Evolutionary conservation across 2,113 vertebrate species (phyloP).

Genomic region (Lathamus discolor): DNA sequence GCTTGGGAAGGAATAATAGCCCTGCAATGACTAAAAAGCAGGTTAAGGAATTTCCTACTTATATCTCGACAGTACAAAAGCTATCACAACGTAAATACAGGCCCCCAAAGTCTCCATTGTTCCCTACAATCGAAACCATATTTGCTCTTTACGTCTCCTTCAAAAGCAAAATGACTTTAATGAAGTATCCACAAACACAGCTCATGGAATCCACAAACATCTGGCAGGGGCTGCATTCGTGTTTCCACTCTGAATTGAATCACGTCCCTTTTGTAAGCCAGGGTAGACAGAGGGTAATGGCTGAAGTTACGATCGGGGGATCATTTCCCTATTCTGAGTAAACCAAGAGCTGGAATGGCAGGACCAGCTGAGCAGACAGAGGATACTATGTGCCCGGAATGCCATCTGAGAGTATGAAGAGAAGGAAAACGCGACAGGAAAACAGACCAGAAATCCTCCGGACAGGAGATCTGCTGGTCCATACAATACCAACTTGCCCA

Average conservation of each 20-base stretch:
- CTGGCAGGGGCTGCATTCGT: constrained; percentile 11
- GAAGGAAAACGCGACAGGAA: background rate
- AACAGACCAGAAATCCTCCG: background rate
- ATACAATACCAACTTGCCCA: background rate
- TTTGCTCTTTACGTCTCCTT: constrained; percentile 36
- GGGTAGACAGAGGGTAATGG: constrained; percentile 5
- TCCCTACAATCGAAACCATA: constrained; percentile 46
- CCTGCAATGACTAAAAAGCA: background rate
- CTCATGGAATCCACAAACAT: constrained; percentile 53
- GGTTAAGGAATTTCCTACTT: background rate
- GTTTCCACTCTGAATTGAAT: constrained; percentile 65
- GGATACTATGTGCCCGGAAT: background rate
- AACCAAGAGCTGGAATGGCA: background rate
- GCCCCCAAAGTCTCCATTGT: background rate
- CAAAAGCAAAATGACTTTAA: constrained; percentile 32
- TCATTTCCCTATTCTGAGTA: constrained; percentile 28
- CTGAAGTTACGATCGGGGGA: constrained; percentile 23
- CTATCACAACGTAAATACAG: constrained; percentile 3
- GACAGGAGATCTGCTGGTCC: background rate
- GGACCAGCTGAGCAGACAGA: background rate
- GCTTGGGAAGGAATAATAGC: background rate
- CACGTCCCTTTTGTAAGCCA: constrained; percentile 21
- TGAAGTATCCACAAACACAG: constrained; percentile 29
- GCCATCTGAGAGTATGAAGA: background rate
- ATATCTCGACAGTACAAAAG: background rate